A percentile compares a stretch with the other conserved stretches of the same genome.
Conservation (phyloP, 2,113 vertebrate genomes). For the Chloropsis hardwickii region DNA sequence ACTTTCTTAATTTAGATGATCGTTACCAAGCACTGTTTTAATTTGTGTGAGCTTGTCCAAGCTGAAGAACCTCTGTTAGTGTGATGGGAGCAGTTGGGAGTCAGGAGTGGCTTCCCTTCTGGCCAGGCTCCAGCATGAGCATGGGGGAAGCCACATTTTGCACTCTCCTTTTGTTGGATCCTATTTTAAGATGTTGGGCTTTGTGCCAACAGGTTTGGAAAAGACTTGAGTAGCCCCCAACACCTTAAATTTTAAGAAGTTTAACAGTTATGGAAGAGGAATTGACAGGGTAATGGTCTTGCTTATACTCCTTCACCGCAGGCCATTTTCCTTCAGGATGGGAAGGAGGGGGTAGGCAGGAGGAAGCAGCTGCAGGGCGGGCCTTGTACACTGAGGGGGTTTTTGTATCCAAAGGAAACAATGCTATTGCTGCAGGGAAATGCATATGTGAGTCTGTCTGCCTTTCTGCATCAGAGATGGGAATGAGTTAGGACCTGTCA, state of each 20-base stretch:
- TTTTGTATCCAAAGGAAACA: background rate
- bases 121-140: rapidly evolving
- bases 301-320: background rate
- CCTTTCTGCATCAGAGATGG: background rate
- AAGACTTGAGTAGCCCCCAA: background rate
- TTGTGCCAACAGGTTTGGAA: background rate
- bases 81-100: rapidly evolving
- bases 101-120: background rate
- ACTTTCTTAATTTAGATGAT: background rate
- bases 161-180: rapidly evolving
- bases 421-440: background rate
- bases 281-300: background rate
- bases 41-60: background rate
- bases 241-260: background rate
- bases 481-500: background rate
- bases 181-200: background rate
- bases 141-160: rapidly evolving
- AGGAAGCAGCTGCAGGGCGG: slow-evolving; percentile 45
- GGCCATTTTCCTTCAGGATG: background rate
- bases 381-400: rapidly evolving
- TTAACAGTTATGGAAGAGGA: background rate
- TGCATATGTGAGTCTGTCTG: background rate
- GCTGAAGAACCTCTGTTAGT: background rate
- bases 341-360: background rate
- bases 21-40: background rate